phyloP scores from a whole-genome alignment of 1,140 invertebrate species.

The Atta texana region DNA sequence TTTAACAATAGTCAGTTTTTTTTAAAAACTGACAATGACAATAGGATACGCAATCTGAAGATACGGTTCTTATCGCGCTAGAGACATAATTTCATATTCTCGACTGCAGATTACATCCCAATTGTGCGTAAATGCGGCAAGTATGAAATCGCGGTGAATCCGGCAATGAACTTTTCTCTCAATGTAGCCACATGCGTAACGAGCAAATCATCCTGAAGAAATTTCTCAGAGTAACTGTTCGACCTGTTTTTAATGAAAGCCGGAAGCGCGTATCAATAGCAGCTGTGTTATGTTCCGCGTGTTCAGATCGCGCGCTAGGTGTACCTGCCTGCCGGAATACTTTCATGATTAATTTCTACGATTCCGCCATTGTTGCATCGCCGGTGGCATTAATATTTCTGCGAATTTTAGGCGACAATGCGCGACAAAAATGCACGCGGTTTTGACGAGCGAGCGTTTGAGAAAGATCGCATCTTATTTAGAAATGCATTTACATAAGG shows the following conservation, averaged over 20 bases:
- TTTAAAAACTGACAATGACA: neutral
- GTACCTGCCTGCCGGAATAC: constrained; percentile 21
- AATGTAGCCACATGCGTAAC: constrained; percentile 38
- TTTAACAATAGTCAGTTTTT: neutral
- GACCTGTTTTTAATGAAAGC: constrained; percentile 73
- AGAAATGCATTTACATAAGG: constrained; percentile 30
- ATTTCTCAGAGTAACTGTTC: constrained; percentile 54
- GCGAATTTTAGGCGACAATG: constrained; percentile 34
- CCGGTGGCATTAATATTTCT: neutral
- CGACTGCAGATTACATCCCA: neutral
- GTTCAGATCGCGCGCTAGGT: constrained; percentile 39
- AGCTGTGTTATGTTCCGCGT: constrained; percentile 51
- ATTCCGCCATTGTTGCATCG: neutral
- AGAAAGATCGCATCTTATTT: constrained; percentile 24
- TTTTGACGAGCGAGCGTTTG: neutral
- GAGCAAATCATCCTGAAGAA: constrained; percentile 72
- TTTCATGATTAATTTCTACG: constrained; percentile 36
- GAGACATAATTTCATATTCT: constrained; percentile 7
- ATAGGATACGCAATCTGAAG: neutral
- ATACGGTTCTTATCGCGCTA: neutral
- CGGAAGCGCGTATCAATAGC: constrained; percentile 65
- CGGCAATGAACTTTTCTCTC: constrained; percentile 58
- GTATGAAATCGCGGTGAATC: constrained; percentile 27
- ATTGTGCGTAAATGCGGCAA: neutral
- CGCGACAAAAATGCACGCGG: neutral